phyloP scores from a whole-genome alignment of 2,797 vertebrate species.

The Chelon auratus region DNA sequence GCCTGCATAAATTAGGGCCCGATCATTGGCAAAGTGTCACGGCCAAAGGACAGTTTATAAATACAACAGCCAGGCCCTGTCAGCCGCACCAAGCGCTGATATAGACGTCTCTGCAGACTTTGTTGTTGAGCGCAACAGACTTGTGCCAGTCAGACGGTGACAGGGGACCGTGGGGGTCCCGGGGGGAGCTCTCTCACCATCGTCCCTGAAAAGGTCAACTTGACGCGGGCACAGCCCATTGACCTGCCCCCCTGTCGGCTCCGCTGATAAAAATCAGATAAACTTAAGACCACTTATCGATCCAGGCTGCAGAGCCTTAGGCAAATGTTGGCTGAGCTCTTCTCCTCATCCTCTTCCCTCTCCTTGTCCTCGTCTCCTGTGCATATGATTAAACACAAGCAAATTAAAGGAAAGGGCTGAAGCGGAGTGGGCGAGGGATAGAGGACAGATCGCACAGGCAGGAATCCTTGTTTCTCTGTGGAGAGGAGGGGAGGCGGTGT shows the following conservation, averaged over 20 bases:
- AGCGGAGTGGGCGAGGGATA: slow-evolving; percentile 18
- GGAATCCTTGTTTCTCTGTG: slow-evolving; percentile 52
- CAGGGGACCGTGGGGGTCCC: slow-evolving; percentile 92
- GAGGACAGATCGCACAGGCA: slow-evolving; percentile 13
- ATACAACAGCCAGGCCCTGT: slow-evolving; percentile 99
- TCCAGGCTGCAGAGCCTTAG: slow-evolving; percentile 88
- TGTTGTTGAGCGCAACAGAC: slow-evolving; percentile 98
- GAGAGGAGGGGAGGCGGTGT: slow-evolving; percentile 44
- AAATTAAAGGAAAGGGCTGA: slow-evolving; percentile 62
- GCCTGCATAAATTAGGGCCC: slow-evolving; percentile 97
- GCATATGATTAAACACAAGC: slow-evolving; percentile 84
- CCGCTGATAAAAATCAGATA: slow-evolving; percentile 99
- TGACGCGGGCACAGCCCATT: slow-evolving; percentile 98
- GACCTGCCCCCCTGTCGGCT: slow-evolving; percentile 97
- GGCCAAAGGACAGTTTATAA: slow-evolving; percentile 99
- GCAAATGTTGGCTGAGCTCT: slow-evolving; percentile 97
- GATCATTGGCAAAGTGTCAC: slow-evolving; percentile 99
- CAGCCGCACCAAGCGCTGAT: slow-evolving; percentile 93
- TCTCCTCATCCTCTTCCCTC: slow-evolving; percentile 78
- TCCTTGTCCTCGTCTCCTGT: slow-evolving; percentile 57
- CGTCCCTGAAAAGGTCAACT: slow-evolving; percentile 99
- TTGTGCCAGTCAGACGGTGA: slow-evolving; percentile 98
- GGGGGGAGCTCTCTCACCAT: slow-evolving; percentile 89
- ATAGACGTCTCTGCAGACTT: slow-evolving; percentile 99
- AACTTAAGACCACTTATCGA: slow-evolving; percentile 99